Base-by-base conservation (phyloP, 2,797 vertebrate species). In the Telmatherina bonti region DNA sequence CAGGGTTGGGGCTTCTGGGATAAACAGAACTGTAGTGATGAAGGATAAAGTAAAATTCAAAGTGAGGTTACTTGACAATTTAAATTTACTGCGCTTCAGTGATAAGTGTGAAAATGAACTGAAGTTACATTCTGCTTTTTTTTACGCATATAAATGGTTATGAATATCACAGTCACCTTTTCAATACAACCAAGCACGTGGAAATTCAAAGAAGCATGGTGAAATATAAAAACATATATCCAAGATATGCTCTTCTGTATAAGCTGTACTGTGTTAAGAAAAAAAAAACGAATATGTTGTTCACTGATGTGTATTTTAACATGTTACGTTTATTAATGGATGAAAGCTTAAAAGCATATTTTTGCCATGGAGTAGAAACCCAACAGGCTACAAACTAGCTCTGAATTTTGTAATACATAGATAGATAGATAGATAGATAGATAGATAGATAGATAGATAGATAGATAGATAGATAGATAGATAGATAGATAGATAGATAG, bases 41-140 rank as follows among this genome's bases (percentile, higher is more conserved):
- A 29, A 70, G 13, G 24, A 66, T 52, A 35, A 55, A 12, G 52
- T 35, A 22, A 53, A 65, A 74, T 18, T 27, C 22, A 60, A 38
- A 53, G 12, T 30, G 55, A 57, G 56, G 53, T 49, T 31, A n/a
- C 70, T 52, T 47, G 36, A 58, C 52, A 58, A 30, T 9, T 29
- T 59, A 24, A 65, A 70, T 57, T 29, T 53, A 2, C 35, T 63
- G 29, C 10, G 1, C 26, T 29, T 12, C 18, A 66, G 16, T 11
- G 54, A 29, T 41, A 31, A 75, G 30, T 11, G 57, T n/a, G 4
- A 58, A 33, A 22, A 70, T 3, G 15, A 29, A 59, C 62, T 56
- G 22, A 0, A 53, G 18, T 35, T 47, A 52, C 8, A 56, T 2
- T 35, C 11, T 9, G 24, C 22, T 62, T 49, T 16, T 45, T 7